These are phyloP conservation scores for Glossosoma conforme DNA, from an alignment of 1,140 invertebrate species.

Conservation along the genomic window DNA sequence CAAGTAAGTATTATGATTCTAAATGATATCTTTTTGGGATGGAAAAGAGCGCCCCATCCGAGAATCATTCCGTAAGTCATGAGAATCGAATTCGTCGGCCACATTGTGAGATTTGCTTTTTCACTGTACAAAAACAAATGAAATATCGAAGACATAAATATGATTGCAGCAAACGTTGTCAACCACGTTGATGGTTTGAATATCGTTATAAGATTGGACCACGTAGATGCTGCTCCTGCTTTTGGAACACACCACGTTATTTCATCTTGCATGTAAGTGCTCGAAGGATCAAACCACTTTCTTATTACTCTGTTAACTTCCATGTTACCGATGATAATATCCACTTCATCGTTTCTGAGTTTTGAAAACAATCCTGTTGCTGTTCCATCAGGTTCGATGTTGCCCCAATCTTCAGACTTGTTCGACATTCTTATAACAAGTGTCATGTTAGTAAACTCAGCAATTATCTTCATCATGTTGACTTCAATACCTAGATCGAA, in stretches of 20 bases:
- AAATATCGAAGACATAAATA: constrained; percentile 41
- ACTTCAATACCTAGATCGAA: constrained; percentile 46
- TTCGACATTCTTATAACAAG: constrained; percentile 41
- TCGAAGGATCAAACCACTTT: constrained; percentile 44
- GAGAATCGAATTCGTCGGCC: constrained; percentile 45
- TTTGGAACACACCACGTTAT: constrained; percentile 48
- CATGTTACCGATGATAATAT: constrained; percentile 46
- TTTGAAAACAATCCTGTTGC: constrained; percentile 39
- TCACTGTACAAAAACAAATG: constrained; percentile 43
- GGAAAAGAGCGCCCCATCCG: constrained; percentile 43
- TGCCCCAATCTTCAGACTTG: constrained; percentile 42
- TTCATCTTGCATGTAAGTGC: constrained; percentile 47
- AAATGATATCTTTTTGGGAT: constrained; percentile 42
- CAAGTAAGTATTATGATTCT: constrained; percentile 44
- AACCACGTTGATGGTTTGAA: constrained; percentile 47
- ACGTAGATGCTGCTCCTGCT: constrained; percentile 39
- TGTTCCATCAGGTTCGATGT: constrained; percentile 36
- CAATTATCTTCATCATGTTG: constrained; percentile 45
- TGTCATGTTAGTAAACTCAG: constrained; percentile 44
- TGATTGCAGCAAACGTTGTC: constrained; percentile 38
- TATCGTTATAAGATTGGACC: constrained; percentile 47
- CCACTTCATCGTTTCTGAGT: constrained; percentile 39
- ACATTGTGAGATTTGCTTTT: constrained; percentile 38
- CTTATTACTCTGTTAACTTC: constrained; percentile 43
- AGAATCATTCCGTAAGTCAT: constrained; percentile 48